Conservation (phyloP, 2,888 invertebrate species). For the Ochlodes sylvanus region DNA sequence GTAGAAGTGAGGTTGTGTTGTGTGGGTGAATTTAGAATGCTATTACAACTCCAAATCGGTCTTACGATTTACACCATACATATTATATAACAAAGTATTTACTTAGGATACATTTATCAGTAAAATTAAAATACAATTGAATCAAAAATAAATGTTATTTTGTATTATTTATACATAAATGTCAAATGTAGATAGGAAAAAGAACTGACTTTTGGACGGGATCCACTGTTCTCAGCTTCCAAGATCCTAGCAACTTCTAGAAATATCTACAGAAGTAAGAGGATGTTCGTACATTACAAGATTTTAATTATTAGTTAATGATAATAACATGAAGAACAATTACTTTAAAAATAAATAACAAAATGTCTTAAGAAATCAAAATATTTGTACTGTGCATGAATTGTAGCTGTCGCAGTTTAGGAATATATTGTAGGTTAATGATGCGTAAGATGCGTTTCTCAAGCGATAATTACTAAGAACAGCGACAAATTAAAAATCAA, state of each 20-base stretch:
- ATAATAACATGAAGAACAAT: too few species aligned
- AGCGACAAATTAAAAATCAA: too few species aligned
- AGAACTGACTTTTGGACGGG: not conserved
- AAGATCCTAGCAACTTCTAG: slow-evolving; percentile 26
- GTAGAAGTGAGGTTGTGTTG: slow-evolving; percentile 23
- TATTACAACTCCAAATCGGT: not conserved
- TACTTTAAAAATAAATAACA: not conserved
- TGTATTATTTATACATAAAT: too few species aligned
- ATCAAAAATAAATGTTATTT: too few species aligned
- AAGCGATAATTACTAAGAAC: not conserved
- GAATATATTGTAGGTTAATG: not conserved
- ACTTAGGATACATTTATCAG: not conserved
- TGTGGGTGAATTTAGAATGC: not conserved
- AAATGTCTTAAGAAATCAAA: not conserved
- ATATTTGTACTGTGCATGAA: not conserved
- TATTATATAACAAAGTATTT: not conserved
- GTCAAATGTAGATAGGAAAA: too few species aligned
- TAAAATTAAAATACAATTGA: too few species aligned
- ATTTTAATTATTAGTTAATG: too few species aligned
- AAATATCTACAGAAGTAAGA: slow-evolving; percentile 6
- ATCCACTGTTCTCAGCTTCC: slow-evolving; percentile 2
- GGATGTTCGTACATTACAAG: not conserved
- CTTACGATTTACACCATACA: too few species aligned
- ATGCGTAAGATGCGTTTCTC: not conserved
- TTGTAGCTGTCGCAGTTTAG: not conserved